These are phyloP conservation scores for Porphyrio hochstetteri DNA, from an alignment of 2,113 vertebrate genomes.

Conservation along the genomic window DNA sequence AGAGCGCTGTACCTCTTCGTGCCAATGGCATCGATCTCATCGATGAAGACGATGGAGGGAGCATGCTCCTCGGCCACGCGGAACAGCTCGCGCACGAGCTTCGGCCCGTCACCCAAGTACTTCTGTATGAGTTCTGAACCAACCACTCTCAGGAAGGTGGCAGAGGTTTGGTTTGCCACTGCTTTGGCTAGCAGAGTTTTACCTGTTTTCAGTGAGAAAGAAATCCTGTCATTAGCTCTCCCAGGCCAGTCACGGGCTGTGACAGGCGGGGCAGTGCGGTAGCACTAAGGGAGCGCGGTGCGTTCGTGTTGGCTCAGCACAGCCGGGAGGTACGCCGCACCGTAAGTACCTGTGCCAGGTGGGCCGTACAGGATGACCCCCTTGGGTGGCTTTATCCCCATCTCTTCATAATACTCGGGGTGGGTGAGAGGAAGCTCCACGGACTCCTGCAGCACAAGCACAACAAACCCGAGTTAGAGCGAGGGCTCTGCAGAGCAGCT, in stretches of 20 bases:
- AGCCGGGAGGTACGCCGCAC: not conserved
- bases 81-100: conserved; percentile 94
- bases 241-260: not conserved
- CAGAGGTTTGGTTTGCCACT: conserved; percentile 97
- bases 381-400: conserved; percentile 99
- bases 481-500: not conserved
- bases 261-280: not conserved
- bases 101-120: conserved; percentile 94
- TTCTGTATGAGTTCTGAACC: conserved; percentile 98
- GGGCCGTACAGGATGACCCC: conserved; percentile 96
- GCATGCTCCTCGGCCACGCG: conserved; percentile 95
- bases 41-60: conserved; percentile 97
- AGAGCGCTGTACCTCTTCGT: conserved; percentile 85
- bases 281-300: not conserved
- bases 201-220: conserved; percentile 73
- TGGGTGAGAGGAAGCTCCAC: conserved; percentile 98
- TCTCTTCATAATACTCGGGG: conserved; percentile 98
- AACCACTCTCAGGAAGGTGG: conserved; percentile 95
- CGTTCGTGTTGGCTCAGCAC: not conserved
- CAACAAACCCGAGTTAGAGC: not conserved
- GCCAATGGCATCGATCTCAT: conserved; percentile 96
- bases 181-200: conserved; percentile 97
- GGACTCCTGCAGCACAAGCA: conserved; percentile 83
- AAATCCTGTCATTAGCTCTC: not conserved
- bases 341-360: conserved; percentile 89